A percentile compares a stretch with the other conserved stretches of the same genome.
Evolutionary conservation across 2,888 invertebrate species (phyloP).

Genomic region (Dorcus hopei): DNA sequence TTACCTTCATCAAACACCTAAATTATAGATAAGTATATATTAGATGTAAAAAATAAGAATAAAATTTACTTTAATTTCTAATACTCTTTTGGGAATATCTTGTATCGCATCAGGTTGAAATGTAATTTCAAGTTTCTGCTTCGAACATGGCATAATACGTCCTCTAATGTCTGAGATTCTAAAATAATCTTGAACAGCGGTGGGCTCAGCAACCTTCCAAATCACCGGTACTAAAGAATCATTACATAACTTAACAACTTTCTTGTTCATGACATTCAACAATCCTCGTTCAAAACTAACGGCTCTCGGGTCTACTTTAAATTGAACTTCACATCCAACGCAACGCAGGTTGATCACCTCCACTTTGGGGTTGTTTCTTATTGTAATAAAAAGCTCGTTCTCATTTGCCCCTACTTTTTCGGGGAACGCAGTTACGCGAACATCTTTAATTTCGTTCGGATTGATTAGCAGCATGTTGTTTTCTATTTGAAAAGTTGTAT

Average conservation of each 20-base stretch:
- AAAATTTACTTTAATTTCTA: constrained; percentile 50
- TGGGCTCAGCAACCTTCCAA: constrained; percentile 7
- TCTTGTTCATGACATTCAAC: constrained; percentile 52
- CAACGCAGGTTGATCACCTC: constrained; percentile 53
- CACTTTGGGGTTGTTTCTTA: constrained; percentile 60
- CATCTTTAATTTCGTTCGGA: constrained; percentile 25
- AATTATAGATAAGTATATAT: constrained; percentile 13
- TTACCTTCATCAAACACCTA: constrained; percentile 52
- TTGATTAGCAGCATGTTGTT: not conserved
- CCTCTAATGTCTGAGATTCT: constrained; percentile 44
- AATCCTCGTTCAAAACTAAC: constrained; percentile 56
- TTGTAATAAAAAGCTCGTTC: constrained; percentile 40
- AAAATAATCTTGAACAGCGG: constrained; percentile 7
- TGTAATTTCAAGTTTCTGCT: constrained; percentile 52
- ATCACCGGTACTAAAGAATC: constrained; percentile 49
- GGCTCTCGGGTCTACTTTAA: constrained; percentile 46
- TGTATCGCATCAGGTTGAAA: constrained; percentile 53
- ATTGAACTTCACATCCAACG: constrained; percentile 53
- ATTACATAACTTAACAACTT: constrained; percentile 55
- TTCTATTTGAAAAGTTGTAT: not conserved
- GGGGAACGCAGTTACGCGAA: constrained; percentile 42
- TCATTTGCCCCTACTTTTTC: constrained; percentile 36
- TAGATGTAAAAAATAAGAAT: not conserved
- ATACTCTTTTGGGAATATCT: constrained; percentile 45
- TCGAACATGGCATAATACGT: constrained; percentile 49